Percentiles rank a stretch among this genome's conserved stretches.
phyloP scores from a whole-genome alignment of 2,888 invertebrate species.

The Pelosia muscerda region DNA sequence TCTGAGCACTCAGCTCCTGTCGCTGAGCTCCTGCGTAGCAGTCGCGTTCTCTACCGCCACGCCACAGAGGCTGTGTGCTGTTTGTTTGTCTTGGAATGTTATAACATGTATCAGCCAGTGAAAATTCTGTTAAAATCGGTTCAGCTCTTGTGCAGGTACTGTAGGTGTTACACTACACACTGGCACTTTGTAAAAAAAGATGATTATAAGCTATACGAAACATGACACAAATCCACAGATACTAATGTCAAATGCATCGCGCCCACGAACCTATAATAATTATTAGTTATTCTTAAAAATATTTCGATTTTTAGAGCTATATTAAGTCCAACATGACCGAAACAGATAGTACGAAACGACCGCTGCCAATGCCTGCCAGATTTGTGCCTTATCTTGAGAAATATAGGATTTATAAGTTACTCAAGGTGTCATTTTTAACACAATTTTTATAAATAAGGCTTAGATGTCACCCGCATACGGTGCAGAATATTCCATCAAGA shows the following conservation, averaged over 20 bases:
- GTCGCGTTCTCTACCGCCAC: no score
- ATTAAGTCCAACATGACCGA: conserved; percentile 70
- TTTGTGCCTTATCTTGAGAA: conserved; percentile 89
- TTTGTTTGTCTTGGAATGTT: no score
- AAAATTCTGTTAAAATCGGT: no score
- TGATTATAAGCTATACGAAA: not conserved
- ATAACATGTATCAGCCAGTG: no score
- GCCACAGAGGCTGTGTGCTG: no score
- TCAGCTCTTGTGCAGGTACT: no score
- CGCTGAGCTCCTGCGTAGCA: no score
- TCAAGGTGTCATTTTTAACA: conserved; percentile 82
- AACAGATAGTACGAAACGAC: conserved; percentile 75
- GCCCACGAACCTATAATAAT: not conserved
- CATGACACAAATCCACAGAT: not conserved
- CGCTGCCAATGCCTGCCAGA: conserved; percentile 75
- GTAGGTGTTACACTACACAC: no score
- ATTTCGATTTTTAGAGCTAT: not conserved
- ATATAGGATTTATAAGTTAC: conserved; percentile 88
- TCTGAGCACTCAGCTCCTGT: no score
- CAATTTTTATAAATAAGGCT: not conserved
- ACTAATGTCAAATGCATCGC: not conserved
- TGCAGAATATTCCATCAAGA: no score
- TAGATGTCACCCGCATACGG: no score
- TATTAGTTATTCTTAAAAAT: not conserved
- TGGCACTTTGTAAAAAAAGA: not conserved